These are phyloP conservation scores for Aleiodes testaceus DNA, from an alignment of 2,888 invertebrate species.

Conservation along the genomic window DNA sequence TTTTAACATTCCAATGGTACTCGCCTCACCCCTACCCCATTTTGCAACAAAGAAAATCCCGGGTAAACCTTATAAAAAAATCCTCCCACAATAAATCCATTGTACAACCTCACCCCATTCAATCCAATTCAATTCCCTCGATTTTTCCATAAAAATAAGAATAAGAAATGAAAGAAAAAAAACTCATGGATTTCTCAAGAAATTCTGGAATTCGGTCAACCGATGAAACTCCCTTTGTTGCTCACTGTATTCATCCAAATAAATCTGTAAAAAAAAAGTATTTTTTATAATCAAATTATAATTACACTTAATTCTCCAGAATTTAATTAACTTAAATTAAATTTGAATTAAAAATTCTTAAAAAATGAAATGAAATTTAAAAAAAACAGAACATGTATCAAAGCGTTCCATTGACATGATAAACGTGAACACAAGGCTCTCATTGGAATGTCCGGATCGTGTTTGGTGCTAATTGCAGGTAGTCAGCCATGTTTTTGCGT, in stretches of 20 bases:
- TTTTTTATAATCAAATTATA: neutral
- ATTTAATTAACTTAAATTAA: conserved; percentile 19
- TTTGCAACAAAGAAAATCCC: conserved; percentile 66
- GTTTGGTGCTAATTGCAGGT: conserved; percentile 58
- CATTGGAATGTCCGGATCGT: conserved; percentile 54
- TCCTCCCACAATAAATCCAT: conserved; percentile 63
- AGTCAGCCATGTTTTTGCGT: conserved; percentile 54
- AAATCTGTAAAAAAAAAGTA: no score
- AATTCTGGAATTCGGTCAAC: conserved; percentile 53
- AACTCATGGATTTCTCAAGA: conserved; percentile 52
- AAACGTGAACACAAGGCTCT: conserved; percentile 36
- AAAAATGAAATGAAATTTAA: neutral
- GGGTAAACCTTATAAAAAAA: conserved; percentile 65
- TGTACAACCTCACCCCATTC: conserved; percentile 67
- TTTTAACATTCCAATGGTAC: conserved; percentile 62
- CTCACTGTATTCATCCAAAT: conserved; percentile 12
- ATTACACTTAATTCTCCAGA: neutral
- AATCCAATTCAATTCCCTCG: conserved; percentile 58
- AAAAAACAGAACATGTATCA: neutral
- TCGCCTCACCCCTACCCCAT: conserved; percentile 62
- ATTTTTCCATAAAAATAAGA: conserved; percentile 55
- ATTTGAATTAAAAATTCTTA: conserved; percentile 9
- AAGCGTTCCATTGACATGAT: conserved; percentile 8
- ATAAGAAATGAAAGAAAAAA: conserved; percentile 40
- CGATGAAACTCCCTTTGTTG: conserved; percentile 54